Percentiles rank a stretch among this genome's conserved stretches.
These are phyloP conservation scores for Tachypleus tridentatus DNA, from an alignment of 1,140 invertebrate genomes.

Conservation along the genomic window DNA sequence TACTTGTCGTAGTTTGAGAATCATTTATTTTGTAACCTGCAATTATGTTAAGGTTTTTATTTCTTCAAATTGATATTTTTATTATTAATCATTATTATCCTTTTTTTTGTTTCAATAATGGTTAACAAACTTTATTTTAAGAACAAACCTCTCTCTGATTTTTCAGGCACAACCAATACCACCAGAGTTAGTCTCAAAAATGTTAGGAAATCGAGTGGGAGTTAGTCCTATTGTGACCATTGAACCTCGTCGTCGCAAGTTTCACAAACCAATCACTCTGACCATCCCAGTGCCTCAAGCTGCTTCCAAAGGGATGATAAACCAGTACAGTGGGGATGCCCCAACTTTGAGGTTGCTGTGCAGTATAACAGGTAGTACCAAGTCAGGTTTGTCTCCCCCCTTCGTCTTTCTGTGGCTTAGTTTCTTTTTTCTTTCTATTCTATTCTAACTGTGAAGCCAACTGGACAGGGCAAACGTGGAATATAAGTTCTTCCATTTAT, in stretches of 20 bases:
- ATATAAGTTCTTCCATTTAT: too few relatives aligned
- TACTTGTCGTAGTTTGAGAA: too few relatives aligned
- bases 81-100: too few relatives aligned
- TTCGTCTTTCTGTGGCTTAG: slow-evolving; percentile 26
- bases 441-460: too few relatives aligned
- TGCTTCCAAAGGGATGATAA: slow-evolving; percentile 94
- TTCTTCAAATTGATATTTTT: too few relatives aligned
- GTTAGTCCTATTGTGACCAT: slow-evolving; percentile 98
- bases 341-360: slow-evolving; percentile 91
- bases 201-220: slow-evolving; percentile 93
- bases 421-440: slow-evolving; percentile 14
- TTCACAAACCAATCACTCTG: slow-evolving; percentile 97
- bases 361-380: slow-evolving; percentile 84
- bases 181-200: slow-evolving; percentile 86
- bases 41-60: too few relatives aligned
- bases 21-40: too few relatives aligned
- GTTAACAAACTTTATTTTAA: too few relatives aligned
- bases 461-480: too few relatives aligned
- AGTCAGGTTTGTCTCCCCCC: slow-evolving; percentile 31
- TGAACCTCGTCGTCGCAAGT: slow-evolving; percentile 91
- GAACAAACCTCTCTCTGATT: background rate
- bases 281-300: slow-evolving; percentile 95
- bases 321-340: slow-evolving; percentile 85
- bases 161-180: slow-evolving; percentile 91
- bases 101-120: too few relatives aligned